Base-by-base conservation (phyloP, 2,888 invertebrate genomes). In the Cyclophora punctaria region DNA sequence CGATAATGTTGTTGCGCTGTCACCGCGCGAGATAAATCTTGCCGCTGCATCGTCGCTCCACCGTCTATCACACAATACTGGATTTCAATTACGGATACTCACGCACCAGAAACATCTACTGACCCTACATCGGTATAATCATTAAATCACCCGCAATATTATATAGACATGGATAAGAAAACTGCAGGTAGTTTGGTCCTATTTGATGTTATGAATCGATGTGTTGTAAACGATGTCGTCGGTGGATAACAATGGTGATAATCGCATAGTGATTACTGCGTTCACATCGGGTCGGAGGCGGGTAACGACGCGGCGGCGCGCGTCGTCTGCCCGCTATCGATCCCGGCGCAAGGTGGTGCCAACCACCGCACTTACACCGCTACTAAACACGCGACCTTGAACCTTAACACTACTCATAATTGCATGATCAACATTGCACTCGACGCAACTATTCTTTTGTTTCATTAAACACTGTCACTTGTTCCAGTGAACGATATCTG, bases 321-420 rank as follows among this genome's bases (percentile, higher is more conserved):
- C 78, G 75, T 71, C 83, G 80, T 74, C 81, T 73, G 74, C 73
- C 71, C 74, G 78, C 77, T 83, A 87, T 84, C 76, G 86, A 87
- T 84, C 82, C 76, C 72, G 70, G 67, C 75, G 71, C 74, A 71
- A 73, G 75, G 76, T 75, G 76, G 78, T 75, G 78, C 78, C 77
- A 70, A 70, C 74, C 76, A 69, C 74, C 73, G 70, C 68, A 67
- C 66, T 71, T 71, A 67, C 70, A 69, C 75, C 74, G 73, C 77
- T 58, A 64, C 73, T 67, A 69, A 73, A 71, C 62, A 69, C 60
- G 69, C 78, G 83, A 76, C 86, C 86, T 87, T 87, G 86, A 84
- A 85, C 85, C 79, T 78, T 77, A 60, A 75, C 75, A 68, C 71
- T 69, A 61, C 63, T 66, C 63, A 68, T 69, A 65, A 77, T 66